Conservation (phyloP, 2,113 vertebrate species). For the Takifugu flavidus region DNA sequence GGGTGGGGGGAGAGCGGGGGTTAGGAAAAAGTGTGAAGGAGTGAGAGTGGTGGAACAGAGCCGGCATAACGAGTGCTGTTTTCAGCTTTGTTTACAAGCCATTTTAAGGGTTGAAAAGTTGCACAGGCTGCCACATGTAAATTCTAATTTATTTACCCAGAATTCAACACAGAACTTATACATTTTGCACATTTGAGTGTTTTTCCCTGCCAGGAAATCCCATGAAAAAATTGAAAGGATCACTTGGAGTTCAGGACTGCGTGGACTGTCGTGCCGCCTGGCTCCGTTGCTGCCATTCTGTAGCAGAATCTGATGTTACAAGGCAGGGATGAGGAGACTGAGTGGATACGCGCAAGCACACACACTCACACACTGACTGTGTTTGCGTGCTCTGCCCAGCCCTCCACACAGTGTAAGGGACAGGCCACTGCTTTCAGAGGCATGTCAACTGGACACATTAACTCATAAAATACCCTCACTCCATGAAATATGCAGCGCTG, state of each 20-base stretch:
- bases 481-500: slow-evolving; percentile 75
- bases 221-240: too few species aligned
- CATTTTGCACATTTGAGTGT: not conserved
- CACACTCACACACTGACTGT: slow-evolving; percentile 27
- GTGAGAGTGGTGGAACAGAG: slow-evolving; percentile 20
- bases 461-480: slow-evolving; percentile 73
- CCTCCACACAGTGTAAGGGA: slow-evolving; percentile 52
- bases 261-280: not conserved
- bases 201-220: not conserved
- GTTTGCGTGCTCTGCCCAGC: slow-evolving; percentile 55
- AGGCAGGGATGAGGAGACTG: slow-evolving; percentile 11
- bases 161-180: not conserved
- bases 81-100: slow-evolving; percentile 42
- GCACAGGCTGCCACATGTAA: not conserved
- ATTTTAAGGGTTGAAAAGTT: slow-evolving; percentile 27
- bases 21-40: slow-evolving; percentile 32
- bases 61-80: slow-evolving; percentile 36
- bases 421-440: slow-evolving; percentile 71
- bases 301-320: slow-evolving; percentile 14
- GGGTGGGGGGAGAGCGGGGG: not conserved
- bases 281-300: not conserved
- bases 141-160: slow-evolving; percentile 7
- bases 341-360: slow-evolving; percentile 15
- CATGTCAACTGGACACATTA: slow-evolving; percentile 77
- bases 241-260: not conserved